Evolutionary conservation across 2,797 vertebrate genomes (phyloP), one percentile per base, ranked within the genome.

Genomic region (Harpagifer antarcticus): DNA sequence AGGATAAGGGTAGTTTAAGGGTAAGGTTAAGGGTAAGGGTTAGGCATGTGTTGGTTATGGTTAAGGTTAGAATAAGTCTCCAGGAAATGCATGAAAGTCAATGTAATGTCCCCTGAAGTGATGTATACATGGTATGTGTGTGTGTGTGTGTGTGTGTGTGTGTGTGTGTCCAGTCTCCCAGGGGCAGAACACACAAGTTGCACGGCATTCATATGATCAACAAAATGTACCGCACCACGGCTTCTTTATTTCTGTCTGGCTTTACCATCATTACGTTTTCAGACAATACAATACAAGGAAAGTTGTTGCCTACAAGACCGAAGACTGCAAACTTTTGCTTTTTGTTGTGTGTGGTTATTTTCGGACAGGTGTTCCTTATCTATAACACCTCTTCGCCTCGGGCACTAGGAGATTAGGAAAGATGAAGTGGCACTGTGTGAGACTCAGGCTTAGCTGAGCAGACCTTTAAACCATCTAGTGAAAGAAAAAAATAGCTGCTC

Each of bases 361-460:
- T 67, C 8, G 2, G 14, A 42, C 52, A 44, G 7, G 55, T 72
- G 75, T 57, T 52, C 33, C 52, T 47, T 16, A 68, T 59, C 47
- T 71, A 20, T 78, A 81, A 86, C 0, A 55, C 37, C 43, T 54
- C 33, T 17, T 6, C 60, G 64, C 76, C 43, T 59, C 5, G 13
- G 74, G 71, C 33, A 3, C 14, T 0, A 13, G 43, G 62, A 86
- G 77, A 81, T 81, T 71, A 72, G 70, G 40, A 54, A 47, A 81
- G 74, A 82, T 83, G 49, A 72, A 81, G 45, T 60, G 60, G 57
- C 19, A 48, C 57, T 33, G 56, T 68, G 74, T 74, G 78, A 82
- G 75, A 82, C n/a, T 42, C 53, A 59, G 68, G 69, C 14, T 68
- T 23, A 59, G 76, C 53, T 63, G 40, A 79, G 65, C 40, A 58